phyloP scores from a whole-genome alignment of 2,888 invertebrate genomes.

The Furcula furcula region DNA sequence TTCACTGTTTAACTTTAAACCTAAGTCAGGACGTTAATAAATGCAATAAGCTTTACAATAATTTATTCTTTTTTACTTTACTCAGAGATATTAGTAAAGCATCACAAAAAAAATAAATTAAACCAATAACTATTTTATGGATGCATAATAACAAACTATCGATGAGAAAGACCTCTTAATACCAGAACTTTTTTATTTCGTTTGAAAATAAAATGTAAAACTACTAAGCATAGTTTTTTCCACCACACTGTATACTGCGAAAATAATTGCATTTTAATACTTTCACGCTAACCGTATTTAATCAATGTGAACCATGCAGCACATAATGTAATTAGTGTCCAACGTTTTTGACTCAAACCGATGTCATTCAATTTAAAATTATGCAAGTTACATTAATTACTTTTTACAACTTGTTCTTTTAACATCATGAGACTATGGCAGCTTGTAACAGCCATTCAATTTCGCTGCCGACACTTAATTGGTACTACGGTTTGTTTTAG shows the following conservation, averaged over 20 bases:
- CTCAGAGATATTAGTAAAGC: too few species aligned
- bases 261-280: neutral
- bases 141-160: neutral
- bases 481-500: slow-evolving; percentile 10
- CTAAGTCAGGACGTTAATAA: too few species aligned
- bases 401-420: slow-evolving; percentile 36
- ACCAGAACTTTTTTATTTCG: neutral
- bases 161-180: neutral
- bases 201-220: too few species aligned
- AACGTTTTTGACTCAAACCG: slow-evolving; percentile 24
- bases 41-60: too few species aligned
- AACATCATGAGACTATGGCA: slow-evolving; percentile 23
- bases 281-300: neutral
- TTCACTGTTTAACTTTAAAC: too few species aligned
- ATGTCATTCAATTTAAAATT: slow-evolving; percentile 41
- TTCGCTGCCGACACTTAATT: slow-evolving; percentile 23
- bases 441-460: slow-evolving; percentile 19
- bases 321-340: slow-evolving; percentile 29
- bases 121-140: neutral
- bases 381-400: slow-evolving; percentile 38
- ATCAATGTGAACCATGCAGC: neutral
- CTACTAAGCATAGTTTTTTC: too few species aligned
- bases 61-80: too few species aligned
- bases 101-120: too few species aligned
- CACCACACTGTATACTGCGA: neutral